A percentile compares a stretch with the other conserved stretches of the same genome.
Conservation (phyloP, 2,888 invertebrate species). For the Agonopterix arenella region DNA sequence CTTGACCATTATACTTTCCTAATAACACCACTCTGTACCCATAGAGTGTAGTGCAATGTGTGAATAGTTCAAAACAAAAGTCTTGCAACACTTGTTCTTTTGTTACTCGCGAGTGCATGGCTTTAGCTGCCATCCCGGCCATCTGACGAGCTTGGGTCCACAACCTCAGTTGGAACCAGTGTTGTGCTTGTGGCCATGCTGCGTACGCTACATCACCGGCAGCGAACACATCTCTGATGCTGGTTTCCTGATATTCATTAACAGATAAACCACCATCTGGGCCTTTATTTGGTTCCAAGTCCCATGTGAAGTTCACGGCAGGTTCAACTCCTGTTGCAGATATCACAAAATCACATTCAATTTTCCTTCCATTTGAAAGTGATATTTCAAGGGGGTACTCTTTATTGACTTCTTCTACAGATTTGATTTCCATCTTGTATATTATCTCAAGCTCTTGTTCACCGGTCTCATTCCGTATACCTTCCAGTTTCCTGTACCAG, state of each 20-base stretch:
- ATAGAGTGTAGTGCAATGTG: constrained; percentile 97
- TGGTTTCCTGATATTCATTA: constrained; percentile 90
- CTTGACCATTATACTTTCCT: constrained; percentile 96
- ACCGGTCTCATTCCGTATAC: constrained; percentile 71
- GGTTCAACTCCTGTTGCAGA: constrained; percentile 96
- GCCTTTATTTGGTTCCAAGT: constrained; percentile 67
- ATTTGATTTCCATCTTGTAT: constrained; percentile 75
- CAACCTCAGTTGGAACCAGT: constrained; percentile 96
- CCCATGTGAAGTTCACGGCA: constrained; percentile 76
- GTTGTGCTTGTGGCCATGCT: constrained; percentile 84
- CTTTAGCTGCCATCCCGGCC: constrained; percentile 95
- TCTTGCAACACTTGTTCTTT: constrained; percentile 86
- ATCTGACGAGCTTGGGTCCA: constrained; percentile 99
- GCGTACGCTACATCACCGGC: constrained; percentile 96
- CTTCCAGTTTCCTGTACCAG: constrained; percentile 87
- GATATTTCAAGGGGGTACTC: constrained; percentile 84
- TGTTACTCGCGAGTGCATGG: constrained; percentile 83
- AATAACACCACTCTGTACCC: constrained; percentile 94
- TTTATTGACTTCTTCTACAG: constrained; percentile 45
- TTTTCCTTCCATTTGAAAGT: constrained; percentile 82
- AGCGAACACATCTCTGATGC: constrained; percentile 87
- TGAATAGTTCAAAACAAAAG: constrained; percentile 98
- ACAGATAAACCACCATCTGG: constrained; percentile 91
- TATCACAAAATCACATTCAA: constrained; percentile 92
- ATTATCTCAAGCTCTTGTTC: constrained; percentile 77